Conservation (phyloP, 2,888 invertebrate genomes). For the Pollenia amentaria region DNA sequence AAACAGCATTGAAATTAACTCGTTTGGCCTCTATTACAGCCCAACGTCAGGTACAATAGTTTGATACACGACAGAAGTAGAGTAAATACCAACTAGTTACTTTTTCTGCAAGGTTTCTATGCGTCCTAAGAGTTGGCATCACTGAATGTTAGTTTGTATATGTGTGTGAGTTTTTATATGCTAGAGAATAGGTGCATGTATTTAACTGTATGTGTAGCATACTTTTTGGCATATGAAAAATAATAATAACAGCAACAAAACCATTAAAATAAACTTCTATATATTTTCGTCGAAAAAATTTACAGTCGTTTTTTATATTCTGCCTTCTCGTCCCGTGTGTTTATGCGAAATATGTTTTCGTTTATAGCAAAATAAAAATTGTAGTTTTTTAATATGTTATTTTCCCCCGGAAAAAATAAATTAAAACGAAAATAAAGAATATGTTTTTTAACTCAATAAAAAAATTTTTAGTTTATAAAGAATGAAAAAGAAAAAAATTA, state of each 20-base stretch:
- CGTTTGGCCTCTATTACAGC: no score
- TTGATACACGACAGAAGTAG: no score
- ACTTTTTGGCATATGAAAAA: constrained; percentile 59
- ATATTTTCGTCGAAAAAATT: constrained; percentile 53
- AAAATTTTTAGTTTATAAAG: neutral
- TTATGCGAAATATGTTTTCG: neutral
- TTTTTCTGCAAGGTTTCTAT: no score
- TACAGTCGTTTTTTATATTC: constrained; percentile 3
- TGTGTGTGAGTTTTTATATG: neutral
- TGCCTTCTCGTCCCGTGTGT: neutral
- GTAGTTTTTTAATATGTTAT: neutral
- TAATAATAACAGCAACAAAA: constrained; percentile 23
- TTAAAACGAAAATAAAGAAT: constrained; percentile 43
- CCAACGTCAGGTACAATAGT: no score
- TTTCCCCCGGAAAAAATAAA: constrained; percentile 18
- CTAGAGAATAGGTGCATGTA: neutral
- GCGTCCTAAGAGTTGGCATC: no score
- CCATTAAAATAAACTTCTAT: constrained; percentile 14
- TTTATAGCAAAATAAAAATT: constrained; percentile 30
- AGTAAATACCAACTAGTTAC: no score
- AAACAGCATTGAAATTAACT: no score
- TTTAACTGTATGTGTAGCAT: constrained; percentile 24
- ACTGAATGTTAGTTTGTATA: neutral
- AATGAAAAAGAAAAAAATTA: neutral
- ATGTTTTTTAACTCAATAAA: constrained; percentile 1